phyloP scores from a whole-genome alignment of 2,888 invertebrate genomes.

The Dinocampus coccinellae region DNA sequence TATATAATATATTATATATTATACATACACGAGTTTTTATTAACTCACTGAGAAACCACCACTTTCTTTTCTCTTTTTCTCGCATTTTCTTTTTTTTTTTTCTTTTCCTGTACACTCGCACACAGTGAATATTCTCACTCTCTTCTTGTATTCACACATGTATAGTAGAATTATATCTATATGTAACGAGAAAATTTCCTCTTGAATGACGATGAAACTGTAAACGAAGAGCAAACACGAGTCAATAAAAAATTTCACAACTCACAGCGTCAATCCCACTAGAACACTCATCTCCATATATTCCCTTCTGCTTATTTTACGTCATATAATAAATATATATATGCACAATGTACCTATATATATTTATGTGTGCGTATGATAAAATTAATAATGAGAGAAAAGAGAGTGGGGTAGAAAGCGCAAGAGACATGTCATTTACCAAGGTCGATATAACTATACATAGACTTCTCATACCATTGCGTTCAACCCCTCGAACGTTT shows the following conservation, averaged over 20 bases:
- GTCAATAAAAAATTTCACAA: conserved; percentile 9
- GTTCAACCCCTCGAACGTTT: conserved; percentile 19
- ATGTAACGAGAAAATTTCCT: neutral
- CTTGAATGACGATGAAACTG: neutral
- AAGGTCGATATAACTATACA: conserved; percentile 1
- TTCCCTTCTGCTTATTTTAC: neutral
- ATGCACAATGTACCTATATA: neutral
- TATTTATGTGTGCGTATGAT: neutral
- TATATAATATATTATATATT: too few species aligned
- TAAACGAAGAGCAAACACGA: neutral
- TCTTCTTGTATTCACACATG: neutral
- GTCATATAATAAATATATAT: neutral
- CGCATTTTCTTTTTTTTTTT: neutral
- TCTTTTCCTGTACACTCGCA: neutral
- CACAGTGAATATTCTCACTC: conserved; percentile 15
- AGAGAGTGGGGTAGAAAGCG: neutral
- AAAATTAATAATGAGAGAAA: neutral
- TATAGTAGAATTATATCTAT: neutral
- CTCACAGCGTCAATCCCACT: conserved; percentile 1
- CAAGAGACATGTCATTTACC: neutral
- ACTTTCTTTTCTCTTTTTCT: neutral
- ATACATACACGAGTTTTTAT: conserved; percentile 31
- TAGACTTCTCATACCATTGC: conserved; percentile 19
- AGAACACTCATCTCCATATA: conserved; percentile 10
- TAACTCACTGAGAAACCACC: conserved; percentile 19